Evolutionary conservation across 1,140 invertebrate genomes (phyloP).

Genomic region (Tigriopus japonicus): DNA sequence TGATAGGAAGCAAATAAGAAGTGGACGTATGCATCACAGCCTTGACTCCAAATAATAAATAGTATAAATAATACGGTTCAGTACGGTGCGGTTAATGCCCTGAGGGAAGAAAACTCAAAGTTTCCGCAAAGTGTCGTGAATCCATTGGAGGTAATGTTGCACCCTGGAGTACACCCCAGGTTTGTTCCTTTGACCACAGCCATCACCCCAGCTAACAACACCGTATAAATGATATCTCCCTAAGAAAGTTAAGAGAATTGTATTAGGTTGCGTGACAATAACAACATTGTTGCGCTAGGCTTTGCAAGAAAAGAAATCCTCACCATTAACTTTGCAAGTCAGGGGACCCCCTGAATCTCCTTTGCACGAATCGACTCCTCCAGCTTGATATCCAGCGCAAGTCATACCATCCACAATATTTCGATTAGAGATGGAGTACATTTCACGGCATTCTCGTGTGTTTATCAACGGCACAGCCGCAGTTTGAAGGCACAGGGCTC

Average conservation of each 20-base stretch:
- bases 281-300: too few species aligned
- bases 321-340: constrained; percentile 40
- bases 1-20: too few species aligned
- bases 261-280: too few species aligned
- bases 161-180: constrained; percentile 65
- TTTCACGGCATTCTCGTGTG: constrained; percentile 28
- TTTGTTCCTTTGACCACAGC: constrained; percentile 55
- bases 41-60: too few species aligned
- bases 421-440: constrained; percentile 29
- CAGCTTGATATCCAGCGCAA: constrained; percentile 61
- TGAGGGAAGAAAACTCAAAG: neutral
- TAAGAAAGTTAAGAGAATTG: too few species aligned
- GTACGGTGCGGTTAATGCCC: too few species aligned
- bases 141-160: constrained; percentile 51
- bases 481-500: constrained; percentile 21
- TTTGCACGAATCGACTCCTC: constrained; percentile 65
- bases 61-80: too few species aligned
- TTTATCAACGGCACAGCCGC: constrained; percentile 35
- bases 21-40: too few species aligned
- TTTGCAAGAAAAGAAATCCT: constrained; percentile 9
- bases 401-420: constrained; percentile 60
- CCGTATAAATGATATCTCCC: constrained; percentile 22
- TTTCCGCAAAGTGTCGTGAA: neutral
- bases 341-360: constrained; percentile 57
- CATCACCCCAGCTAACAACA: constrained; percentile 44